Evolutionary conservation across 2,797 vertebrate species (phyloP).

Genomic region (Coluber constrictor): DNA sequence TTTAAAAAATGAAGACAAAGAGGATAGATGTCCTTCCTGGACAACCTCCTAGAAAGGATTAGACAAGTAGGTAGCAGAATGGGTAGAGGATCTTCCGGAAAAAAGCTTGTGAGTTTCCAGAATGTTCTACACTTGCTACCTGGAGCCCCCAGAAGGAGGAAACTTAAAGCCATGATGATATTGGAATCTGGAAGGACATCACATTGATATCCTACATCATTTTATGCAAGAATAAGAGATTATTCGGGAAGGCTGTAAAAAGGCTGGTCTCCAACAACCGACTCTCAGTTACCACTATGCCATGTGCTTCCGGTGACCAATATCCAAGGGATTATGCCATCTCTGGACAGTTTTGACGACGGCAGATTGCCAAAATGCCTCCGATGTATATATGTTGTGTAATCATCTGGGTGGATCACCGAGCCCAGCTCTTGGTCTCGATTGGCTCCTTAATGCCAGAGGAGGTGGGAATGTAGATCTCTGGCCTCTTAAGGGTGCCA

Average conservation of each 20-base stretch:
- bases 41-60: conserved; percentile 7
- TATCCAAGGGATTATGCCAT: not conserved
- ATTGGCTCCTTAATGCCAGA: not conserved
- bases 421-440: not conserved
- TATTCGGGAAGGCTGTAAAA: not conserved
- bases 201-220: not conserved
- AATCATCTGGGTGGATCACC: too few relatives aligned
- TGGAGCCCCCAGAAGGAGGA: not conserved
- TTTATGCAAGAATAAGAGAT: not conserved
- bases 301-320: too few relatives aligned
- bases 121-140: not conserved
- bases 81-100: not conserved
- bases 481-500: not conserved
- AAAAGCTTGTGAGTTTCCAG: not conserved
- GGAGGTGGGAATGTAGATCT: not conserved
- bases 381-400: too few relatives aligned
- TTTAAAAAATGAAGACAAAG: not conserved
- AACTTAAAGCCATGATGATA: not conserved
- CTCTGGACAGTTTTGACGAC: not conserved
- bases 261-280: not conserved
- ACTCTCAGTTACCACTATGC: not conserved
- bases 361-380: not conserved
- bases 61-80: not conserved
- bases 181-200: not conserved
- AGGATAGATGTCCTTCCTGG: not conserved